Evolutionary conservation across 2,888 invertebrate species (phyloP).

Genomic region (Mesorhabditis spiculigera): DNA sequence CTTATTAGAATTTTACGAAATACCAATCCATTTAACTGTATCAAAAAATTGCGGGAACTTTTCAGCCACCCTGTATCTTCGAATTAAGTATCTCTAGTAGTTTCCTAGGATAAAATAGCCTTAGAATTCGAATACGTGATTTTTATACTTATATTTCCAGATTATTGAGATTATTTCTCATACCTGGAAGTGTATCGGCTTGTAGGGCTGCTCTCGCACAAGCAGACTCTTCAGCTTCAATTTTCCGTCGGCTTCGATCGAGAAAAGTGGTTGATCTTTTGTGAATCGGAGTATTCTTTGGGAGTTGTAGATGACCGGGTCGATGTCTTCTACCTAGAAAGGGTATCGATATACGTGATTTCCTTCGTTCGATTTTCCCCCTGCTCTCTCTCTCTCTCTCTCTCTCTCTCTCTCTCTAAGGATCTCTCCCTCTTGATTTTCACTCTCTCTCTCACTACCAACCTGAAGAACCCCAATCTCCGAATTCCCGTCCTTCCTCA

Average conservation of each 20-base stretch:
- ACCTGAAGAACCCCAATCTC: not conserved
- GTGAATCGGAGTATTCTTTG: conserved; percentile 42
- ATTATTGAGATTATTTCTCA: too few species aligned
- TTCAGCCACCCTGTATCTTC: too few species aligned
- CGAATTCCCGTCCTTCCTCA: not conserved
- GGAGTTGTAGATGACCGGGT: conserved; percentile 56
- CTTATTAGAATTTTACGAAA: too few species aligned
- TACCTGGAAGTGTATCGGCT: conserved; percentile 25
- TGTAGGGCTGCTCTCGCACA: conserved; percentile 23
- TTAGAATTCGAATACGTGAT: conserved; percentile 16
- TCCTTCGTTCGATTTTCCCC: too few species aligned
- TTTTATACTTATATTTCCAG: too few species aligned
- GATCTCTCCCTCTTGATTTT: not conserved
- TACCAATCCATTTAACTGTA: too few species aligned
- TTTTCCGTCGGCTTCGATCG: conserved; percentile 29
- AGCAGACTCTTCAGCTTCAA: conserved; percentile 23
- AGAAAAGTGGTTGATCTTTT: conserved; percentile 27
- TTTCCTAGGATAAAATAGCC: conserved; percentile 17
- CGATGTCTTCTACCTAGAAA: conserved; percentile 34
- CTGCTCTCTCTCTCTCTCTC: too few species aligned
- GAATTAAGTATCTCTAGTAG: too few species aligned
- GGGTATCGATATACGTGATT: not conserved
- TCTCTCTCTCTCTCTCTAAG: too few species aligned
- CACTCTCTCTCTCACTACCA: not conserved
- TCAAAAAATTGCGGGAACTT: too few species aligned